Percentiles rank a stretch among this genome's conserved stretches.
phyloP scores from a whole-genome alignment of 2,113 vertebrate genomes.

The Callospermophilus lateralis region DNA sequence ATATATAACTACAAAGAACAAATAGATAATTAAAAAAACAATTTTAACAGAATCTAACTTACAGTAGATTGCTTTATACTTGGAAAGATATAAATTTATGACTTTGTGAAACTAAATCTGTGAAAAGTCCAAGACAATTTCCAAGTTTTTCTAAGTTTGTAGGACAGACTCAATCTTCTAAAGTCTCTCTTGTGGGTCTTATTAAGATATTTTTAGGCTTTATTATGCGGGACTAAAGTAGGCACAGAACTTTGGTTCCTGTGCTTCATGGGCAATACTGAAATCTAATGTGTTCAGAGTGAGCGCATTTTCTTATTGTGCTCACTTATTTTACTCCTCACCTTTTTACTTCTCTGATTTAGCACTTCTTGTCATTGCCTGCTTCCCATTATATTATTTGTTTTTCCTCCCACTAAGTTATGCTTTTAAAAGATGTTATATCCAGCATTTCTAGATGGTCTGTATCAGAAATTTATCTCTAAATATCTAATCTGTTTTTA shows the following conservation, averaged over 20 bases:
- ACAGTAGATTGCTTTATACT: neutral
- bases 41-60: neutral
- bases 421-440: neutral
- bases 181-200: neutral
- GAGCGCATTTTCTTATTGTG: neutral
- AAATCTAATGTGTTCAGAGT: neutral
- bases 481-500: neutral
- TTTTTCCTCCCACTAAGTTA: neutral
- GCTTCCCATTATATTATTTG: neutral
- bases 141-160: neutral
- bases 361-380: neutral
- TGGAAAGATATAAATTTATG: neutral
- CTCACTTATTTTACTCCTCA: neutral
- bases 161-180: neutral
- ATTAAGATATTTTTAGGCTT: neutral
- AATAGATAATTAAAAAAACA: neutral
- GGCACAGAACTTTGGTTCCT: neutral
- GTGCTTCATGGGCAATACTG: neutral
- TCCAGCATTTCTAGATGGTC: neutral
- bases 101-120: neutral
- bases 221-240: neutral
- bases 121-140: neutral
- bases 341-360: neutral
- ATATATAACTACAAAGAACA: no score
- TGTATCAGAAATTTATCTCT: neutral